phyloP scores from a whole-genome alignment of 2,797 vertebrate species.

The Mormyrus proboscirostris region DNA sequence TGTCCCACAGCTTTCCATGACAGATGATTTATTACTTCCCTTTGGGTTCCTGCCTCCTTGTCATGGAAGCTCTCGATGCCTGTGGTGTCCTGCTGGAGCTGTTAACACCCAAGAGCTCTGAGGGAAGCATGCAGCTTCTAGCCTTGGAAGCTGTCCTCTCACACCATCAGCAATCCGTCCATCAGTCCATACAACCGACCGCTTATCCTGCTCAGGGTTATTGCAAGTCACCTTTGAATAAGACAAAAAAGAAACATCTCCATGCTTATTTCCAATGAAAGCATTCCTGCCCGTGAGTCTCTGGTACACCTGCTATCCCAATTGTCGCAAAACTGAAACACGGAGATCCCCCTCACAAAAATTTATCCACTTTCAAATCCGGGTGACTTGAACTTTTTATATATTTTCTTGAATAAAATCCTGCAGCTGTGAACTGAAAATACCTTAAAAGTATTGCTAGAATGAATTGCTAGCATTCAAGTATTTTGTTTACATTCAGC shows the following conservation, averaged over 20 bases:
- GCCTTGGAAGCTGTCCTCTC: background rate
- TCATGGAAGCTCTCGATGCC: background rate
- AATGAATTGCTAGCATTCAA: background rate
- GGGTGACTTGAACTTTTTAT: background rate
- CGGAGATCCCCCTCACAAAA: background rate
- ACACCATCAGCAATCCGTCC: background rate
- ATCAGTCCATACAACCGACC: background rate
- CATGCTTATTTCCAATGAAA: background rate
- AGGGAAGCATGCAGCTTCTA: background rate
- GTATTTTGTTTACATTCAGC: background rate
- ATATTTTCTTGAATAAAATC: background rate
- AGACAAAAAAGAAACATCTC: background rate
- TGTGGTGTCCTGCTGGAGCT: background rate
- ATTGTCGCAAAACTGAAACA: background rate
- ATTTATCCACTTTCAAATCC: background rate
- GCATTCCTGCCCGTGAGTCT: background rate
- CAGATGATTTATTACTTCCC: constrained; percentile 9
- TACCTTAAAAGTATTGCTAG: background rate
- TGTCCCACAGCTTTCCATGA: background rate
- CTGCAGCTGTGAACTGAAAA: background rate
- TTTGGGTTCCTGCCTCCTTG: background rate
- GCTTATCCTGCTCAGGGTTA: background rate
- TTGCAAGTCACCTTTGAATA: background rate
- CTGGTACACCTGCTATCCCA: background rate
- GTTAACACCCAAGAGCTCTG: background rate